Evolutionary conservation across 2,113 vertebrate species (phyloP), one percentile per base, ranked within the genome.

Genomic region (Phyllostomus discolor): DNA sequence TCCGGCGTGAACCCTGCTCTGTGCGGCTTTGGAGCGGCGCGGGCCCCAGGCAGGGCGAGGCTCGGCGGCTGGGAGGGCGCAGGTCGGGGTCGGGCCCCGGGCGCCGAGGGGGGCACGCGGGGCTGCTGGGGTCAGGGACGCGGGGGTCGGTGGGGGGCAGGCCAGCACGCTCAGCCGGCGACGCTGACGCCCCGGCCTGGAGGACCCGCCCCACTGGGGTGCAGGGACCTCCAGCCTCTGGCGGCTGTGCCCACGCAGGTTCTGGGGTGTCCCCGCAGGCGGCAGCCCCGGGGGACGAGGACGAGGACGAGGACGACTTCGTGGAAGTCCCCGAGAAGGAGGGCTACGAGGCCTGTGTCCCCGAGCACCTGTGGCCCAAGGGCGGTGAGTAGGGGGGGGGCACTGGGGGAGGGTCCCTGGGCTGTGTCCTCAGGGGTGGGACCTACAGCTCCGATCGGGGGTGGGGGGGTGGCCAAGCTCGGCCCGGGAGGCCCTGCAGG

Each of bases 251-350:
- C 72, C 83, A 87, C 0, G 6, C 12, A 62, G 26, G 59, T 50
- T 73, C 69, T 10, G 87, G 46, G 90, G 48, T 96, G 10, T 97
- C 38, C 95, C 59, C 87, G 24, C 83, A 99, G 99, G 94, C 97
- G 84, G 98, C 98, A 95, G 98, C 97, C 46, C 88, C 1, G 0
- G 97, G 22, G 0, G 98, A 59, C 9, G 98, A 52, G 15, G 50
- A 98, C 0, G 98, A 99, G 0, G 98, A 99, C 0, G 99, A 98
- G 3, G 98, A 99, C 20, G 99, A 99, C 50, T 99, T 99, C 72
- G 99, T 99, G 94, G 99, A 99, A 95, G 99, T 99, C 93, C 99
- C 99, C 0, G 99, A 99, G 97, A 99, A 99, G 97, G 99, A 99
- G 90, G 99, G 99, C 73, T 99, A 99, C 1, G 99, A 99, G 95